phyloP scores from a whole-genome alignment of 1,140 invertebrate species.

The roundworm (Caenorhabditis elegans) region WBcel235 BX284603.4:5728001-5728500 shows the following conservation, averaged over 20 bases:
- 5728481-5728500: constrained; percentile 5
- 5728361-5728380: not conserved
- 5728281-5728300: not conserved
- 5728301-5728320: constrained; percentile 9
- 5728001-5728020: no score
- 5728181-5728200: not conserved
- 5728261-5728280: not conserved
- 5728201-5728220: not conserved
- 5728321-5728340: not conserved
- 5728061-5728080: no score
- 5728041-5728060: no score
- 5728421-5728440: not conserved
- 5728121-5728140: no score
- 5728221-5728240: constrained; percentile 11
- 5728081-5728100: no score
- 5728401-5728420: not conserved
- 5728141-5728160: no score
- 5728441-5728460: not conserved
- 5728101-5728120: no score
- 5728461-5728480: not conserved
- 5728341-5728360: not conserved
- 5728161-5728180: no score
- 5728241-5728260: not conserved
- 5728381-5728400: not conserved
- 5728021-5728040: no score